Evolutionary conservation across 53 echinoderm and acorn worm genomes (phyloP), one percentile per base, ranked within the genome.

Genomic region (Apostichopus leukothele): DNA sequence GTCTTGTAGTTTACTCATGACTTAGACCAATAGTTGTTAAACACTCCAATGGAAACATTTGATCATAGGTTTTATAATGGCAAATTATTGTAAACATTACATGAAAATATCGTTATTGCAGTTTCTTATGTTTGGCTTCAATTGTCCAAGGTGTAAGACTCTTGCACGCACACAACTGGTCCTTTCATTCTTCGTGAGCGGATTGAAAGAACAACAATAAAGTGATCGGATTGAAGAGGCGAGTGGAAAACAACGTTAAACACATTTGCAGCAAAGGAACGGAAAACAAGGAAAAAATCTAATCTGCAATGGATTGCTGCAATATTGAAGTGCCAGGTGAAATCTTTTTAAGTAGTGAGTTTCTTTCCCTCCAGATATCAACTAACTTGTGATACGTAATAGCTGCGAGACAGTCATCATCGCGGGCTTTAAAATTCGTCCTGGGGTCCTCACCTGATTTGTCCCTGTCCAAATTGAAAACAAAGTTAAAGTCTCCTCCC

Each of bases 291-390:
- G 61, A 91, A 91, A 39, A 87, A 91, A 88, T 91, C 91, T n/a
- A 87, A 21, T 76, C 91, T 55, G 25, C 91, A 91, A 76, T 76
- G 60, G 81, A 91, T 91, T 1, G 78, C 73, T 53, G 20, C 52
- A 59, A 68, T 84, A 12, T 90, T 90, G 8, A 86, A 90, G 18
- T 84, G 53, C 86, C 85, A 90, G 22, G 75, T 74, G 55, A 84
- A 90, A 52, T 25, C 55, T 53, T 16, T 51, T 71, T 81, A 89
- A 53, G 39, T 23, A 19, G 39, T 51, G 83, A 75, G 73, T 90
- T 90, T 54, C 74, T 85, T 39, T 90, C 76, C 63, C 90, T 84
- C 90, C 90, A 90, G 39, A 90, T 76, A 86, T 90, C 90, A 57
- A 86, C 73, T n/a, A 90, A 50, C 50, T 85, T 75, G 0, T 39